phyloP scores from a whole-genome alignment of 2,797 vertebrate species.

The Argya squamiceps region DNA sequence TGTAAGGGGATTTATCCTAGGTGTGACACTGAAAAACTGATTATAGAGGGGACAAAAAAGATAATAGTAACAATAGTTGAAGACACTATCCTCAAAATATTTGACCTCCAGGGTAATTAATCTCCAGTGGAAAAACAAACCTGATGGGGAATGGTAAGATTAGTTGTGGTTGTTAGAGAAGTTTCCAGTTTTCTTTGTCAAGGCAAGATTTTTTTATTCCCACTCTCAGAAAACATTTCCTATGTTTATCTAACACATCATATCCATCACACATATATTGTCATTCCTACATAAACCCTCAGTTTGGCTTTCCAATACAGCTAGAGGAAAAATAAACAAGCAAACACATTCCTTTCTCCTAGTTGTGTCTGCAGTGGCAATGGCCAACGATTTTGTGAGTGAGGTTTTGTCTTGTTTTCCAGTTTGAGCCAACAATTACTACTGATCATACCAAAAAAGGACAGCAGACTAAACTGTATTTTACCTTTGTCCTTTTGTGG shows the following conservation, averaged over 20 bases:
- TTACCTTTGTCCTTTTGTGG: constrained; percentile 28
- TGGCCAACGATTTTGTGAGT: neutral
- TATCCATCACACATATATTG: neutral
- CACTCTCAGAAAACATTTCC: neutral
- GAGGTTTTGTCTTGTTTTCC: neutral
- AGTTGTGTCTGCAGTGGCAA: neutral
- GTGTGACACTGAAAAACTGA: neutral
- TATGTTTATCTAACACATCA: neutral
- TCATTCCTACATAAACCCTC: neutral
- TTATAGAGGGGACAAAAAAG: neutral
- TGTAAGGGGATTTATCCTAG: neutral
- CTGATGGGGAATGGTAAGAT: neutral
- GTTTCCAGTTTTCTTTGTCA: neutral
- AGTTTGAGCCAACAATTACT: neutral
- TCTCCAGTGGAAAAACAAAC: neutral
- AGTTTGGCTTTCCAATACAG: neutral
- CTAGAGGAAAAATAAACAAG: constrained; percentile 12
- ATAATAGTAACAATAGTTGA: neutral
- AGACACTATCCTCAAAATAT: neutral
- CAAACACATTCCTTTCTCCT: neutral
- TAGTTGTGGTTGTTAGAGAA: neutral
- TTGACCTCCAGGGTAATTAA: neutral
- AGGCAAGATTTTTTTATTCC: neutral
- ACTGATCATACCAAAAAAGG: constrained; percentile 10
- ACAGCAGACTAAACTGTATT: neutral